Base-by-base conservation (phyloP, 1,140 invertebrate species). In the Chlorops oryzae region DNA sequence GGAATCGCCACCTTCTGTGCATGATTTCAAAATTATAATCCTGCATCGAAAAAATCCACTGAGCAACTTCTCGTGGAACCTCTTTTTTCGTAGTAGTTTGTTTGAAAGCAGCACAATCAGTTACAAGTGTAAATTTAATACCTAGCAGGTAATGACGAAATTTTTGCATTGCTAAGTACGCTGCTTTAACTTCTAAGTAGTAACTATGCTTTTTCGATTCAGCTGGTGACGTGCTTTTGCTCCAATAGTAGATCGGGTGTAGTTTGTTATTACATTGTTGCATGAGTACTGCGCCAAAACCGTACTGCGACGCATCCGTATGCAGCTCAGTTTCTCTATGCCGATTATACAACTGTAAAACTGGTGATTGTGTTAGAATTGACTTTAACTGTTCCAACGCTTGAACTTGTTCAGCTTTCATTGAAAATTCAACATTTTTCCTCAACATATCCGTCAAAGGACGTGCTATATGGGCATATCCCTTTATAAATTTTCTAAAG, bases 141-240 rank as follows among this genome's bases (percentile, higher is more conserved):
- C 54, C 54, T 13, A 55, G 18, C 12, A 55, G 27, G 34, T 55
- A 52, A 7, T 64, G 52, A 6, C 56, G 51, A 40, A 62, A 61
- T 17, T 57, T 59, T 39, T 58, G 48, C 10, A 62, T 10, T 13
- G 54, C 55, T 22, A 50, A 35, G 15, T 63, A 49, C 12, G 59
- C 44, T 6, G 58, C 58, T 21, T 63, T 39, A 25, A 51, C 51
- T 48, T 65, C 62, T 6, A 67, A 44, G 27, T 59, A 52, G 51
- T 62, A 62, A 47, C 65, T 70, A 10, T 57, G 53, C 52, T 67
- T 75, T 43, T 68, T 70, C 18, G 32, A 54, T 57, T 79, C 76
- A 5, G 50, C 24, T 5, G 51, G 47, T 13, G 52, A 59, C 3
- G 77, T 66, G 21, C 60, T 58, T 38, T 70, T 58, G 44, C 73